A percentile compares a stretch with the other conserved stretches of the same genome.
Conservation (phyloP, 2,113 vertebrate genomes). For the Limnothrissa miodon region DNA sequence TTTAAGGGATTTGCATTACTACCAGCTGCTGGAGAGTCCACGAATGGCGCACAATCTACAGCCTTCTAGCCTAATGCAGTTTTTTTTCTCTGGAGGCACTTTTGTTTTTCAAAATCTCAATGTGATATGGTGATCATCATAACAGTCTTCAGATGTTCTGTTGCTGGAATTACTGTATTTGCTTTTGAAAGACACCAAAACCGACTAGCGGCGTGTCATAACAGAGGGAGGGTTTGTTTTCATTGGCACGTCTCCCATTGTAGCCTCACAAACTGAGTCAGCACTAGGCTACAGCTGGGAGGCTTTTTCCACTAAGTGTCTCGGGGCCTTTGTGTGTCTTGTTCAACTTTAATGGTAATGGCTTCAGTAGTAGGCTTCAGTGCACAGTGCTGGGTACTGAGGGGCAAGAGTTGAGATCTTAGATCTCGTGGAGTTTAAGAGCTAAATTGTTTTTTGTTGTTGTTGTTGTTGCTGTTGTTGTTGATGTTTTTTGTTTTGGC, state of each 20-base stretch:
- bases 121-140: not conserved
- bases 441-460: not conserved
- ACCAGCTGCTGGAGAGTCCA: not conserved
- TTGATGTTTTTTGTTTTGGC: constrained; percentile 9
- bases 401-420: not conserved
- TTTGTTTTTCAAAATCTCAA: not conserved
- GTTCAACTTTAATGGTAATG: not conserved
- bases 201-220: not conserved
- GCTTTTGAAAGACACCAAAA: too few species aligned
- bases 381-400: not conserved
- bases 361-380: not conserved
- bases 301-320: not conserved
- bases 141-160: not conserved
- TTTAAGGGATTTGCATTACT: not conserved
- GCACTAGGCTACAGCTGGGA: not conserved
- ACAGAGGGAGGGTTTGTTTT: too few species aligned
- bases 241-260: too few species aligned
- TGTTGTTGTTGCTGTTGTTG: constrained; percentile 26
- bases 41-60: not conserved
- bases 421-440: not conserved
- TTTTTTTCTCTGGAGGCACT: not conserved
- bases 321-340: not conserved
- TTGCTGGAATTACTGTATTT: too few species aligned
- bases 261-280: too few species aligned
- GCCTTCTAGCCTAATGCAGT: too few species aligned